phyloP scores from a whole-genome alignment of 2,888 invertebrate genomes.

The Didymodactylos carnosus region DNA sequence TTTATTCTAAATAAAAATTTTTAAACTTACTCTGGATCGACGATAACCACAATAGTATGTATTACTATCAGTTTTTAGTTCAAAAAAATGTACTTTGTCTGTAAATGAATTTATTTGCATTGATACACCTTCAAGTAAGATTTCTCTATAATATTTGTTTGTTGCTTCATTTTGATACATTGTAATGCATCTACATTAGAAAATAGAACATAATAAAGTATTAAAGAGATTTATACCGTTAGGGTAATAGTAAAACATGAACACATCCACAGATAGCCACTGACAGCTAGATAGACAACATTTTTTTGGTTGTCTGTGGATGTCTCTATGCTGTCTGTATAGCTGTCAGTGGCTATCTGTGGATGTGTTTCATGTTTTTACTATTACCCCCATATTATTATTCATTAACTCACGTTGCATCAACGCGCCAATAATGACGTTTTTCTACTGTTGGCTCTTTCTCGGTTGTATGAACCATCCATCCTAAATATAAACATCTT shows the following conservation, averaged over 20 bases:
- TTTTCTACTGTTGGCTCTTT: constrained; percentile 43
- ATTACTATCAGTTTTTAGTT: background rate
- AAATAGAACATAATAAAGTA: background rate
- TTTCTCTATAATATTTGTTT: constrained; percentile 63
- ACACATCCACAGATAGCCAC: too few relatives aligned
- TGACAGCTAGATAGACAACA: too few relatives aligned
- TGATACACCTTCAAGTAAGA: background rate
- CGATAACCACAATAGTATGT: background rate
- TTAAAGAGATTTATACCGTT: too few relatives aligned
- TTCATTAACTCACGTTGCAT: constrained; percentile 47
- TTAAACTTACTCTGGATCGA: background rate
- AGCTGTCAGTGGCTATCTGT: too few relatives aligned
- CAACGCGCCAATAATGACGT: constrained; percentile 76
- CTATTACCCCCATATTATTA: too few relatives aligned
- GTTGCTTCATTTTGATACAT: constrained; percentile 72
- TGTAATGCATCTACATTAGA: constrained; percentile 42
- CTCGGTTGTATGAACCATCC: constrained; percentile 85
- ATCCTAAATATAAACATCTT: too few relatives aligned
- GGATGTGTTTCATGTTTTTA: too few relatives aligned
- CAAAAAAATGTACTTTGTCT: background rate
- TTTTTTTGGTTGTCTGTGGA: too few relatives aligned
- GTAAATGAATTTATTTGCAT: background rate
- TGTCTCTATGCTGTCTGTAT: too few relatives aligned
- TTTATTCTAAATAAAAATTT: background rate
- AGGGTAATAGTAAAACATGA: too few relatives aligned